These are phyloP conservation scores for Odontothrips loti DNA, from an alignment of 2,888 invertebrate genomes.

Conservation along the genomic window DNA sequence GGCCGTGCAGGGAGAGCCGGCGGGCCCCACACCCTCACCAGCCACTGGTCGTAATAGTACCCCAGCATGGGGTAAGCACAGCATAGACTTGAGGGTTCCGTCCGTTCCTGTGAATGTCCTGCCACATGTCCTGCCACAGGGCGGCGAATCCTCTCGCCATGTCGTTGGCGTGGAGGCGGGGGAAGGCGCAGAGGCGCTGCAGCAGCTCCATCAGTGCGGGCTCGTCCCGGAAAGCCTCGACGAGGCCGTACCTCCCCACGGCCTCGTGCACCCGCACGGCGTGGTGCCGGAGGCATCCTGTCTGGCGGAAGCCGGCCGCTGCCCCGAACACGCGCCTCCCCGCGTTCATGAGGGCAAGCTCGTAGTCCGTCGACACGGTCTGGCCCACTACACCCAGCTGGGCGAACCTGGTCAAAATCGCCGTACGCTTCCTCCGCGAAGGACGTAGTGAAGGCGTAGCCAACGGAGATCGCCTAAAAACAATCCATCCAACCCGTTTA, in stretches of 20 bases:
- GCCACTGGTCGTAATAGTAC: neutral
- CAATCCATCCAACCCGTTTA: no score
- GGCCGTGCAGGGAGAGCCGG: neutral
- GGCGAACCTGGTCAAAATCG: neutral
- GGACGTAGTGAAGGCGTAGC: neutral
- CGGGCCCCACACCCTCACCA: neutral
- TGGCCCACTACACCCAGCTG: neutral
- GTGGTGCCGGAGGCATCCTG: neutral
- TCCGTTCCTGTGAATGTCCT: neutral
- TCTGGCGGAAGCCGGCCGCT: neutral
- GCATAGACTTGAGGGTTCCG: neutral
- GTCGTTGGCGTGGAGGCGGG: neutral
- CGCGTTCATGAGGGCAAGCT: neutral
- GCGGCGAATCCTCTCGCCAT: neutral
- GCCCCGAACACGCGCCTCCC: neutral
- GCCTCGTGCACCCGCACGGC: neutral
- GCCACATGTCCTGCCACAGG: neutral
- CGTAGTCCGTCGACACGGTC: neutral
- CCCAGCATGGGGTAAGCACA: neutral
- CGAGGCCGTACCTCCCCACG: neutral
- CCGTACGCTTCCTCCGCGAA: neutral
- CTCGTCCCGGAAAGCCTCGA: neutral
- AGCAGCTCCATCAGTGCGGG: neutral
- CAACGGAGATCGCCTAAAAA: neutral
- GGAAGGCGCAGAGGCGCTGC: neutral